These are phyloP conservation scores for Passer montanus DNA, from an alignment of 2,113 vertebrate genomes.

Conservation along the genomic window DNA sequence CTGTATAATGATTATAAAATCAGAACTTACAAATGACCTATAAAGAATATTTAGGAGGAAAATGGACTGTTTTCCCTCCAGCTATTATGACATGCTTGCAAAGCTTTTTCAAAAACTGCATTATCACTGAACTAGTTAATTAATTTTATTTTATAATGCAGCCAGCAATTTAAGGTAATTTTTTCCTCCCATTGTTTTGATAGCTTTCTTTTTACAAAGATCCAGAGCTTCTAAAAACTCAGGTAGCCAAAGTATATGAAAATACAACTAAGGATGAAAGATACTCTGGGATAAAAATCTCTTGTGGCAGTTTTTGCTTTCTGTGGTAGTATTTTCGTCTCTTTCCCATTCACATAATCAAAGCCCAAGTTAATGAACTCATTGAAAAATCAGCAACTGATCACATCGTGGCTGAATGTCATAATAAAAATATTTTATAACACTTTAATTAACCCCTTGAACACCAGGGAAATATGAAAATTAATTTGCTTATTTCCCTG, in stretches of 20 bases:
- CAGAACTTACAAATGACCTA: neutral
- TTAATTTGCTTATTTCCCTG: slow-evolving; percentile 10
- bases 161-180: neutral
- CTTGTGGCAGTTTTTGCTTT: neutral
- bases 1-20: neutral
- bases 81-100: neutral
- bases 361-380: neutral
- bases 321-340: neutral
- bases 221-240: neutral
- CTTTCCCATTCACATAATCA: neutral
- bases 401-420: neutral
- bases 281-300: neutral
- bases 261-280: neutral
- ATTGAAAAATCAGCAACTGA: neutral
- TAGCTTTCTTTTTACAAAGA: neutral
- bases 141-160: neutral
- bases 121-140: neutral
- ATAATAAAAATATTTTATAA: neutral
- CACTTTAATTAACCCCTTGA: slow-evolving; percentile 30
- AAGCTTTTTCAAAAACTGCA: neutral
- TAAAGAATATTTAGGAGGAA: neutral
- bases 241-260: neutral
- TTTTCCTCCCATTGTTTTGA: neutral
- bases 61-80: neutral
- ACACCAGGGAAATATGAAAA: neutral